Conservation (phyloP, 2,113 vertebrate genomes). For the Colistium nudipinnis region DNA sequence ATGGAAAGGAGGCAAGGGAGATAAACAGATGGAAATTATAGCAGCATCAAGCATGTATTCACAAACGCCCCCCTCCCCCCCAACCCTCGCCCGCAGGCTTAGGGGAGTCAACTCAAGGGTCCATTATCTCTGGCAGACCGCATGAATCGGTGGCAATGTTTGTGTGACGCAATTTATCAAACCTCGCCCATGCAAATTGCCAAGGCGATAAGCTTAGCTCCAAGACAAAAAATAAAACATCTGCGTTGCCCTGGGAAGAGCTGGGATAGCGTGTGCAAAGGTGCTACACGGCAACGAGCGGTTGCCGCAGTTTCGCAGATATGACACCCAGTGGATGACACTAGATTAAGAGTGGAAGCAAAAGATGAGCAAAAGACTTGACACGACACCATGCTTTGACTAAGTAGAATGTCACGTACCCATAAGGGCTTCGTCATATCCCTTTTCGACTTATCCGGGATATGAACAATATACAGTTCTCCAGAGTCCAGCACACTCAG, state of each 20-base stretch:
- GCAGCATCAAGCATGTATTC: slow-evolving; percentile 47
- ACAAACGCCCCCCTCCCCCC: slow-evolving; percentile 39
- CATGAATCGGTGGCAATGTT: slow-evolving; percentile 45
- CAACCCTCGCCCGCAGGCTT: slow-evolving; percentile 21
- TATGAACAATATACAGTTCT: slow-evolving; percentile 33
- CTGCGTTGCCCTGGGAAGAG: slow-evolving; percentile 42
- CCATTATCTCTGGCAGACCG: slow-evolving; percentile 48
- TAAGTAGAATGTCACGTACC: slow-evolving; percentile 58
- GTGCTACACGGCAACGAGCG: slow-evolving; percentile 54
- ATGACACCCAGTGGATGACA: slow-evolving; percentile 83
- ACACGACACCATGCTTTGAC: slow-evolving; percentile 54
- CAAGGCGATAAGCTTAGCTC: slow-evolving; percentile 56
- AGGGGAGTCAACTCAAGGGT: slow-evolving; percentile 45
- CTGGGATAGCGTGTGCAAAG: slow-evolving; percentile 44
- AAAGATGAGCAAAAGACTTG: slow-evolving; percentile 67
- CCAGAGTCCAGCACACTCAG: slow-evolving; percentile 5
- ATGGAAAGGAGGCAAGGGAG: slow-evolving; percentile 17
- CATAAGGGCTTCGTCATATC: slow-evolving; percentile 59
- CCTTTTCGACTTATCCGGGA: slow-evolving; percentile 44
- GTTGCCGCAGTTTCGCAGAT: slow-evolving; percentile 71
- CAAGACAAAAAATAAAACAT: slow-evolving; percentile 57
- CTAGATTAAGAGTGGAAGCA: slow-evolving; percentile 76
- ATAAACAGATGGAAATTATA: slow-evolving; percentile 62
- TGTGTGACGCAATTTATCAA: slow-evolving; percentile 57
- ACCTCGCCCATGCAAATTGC: slow-evolving; percentile 56